Evolutionary conservation across 2,113 vertebrate species (phyloP).

Genomic region (Urocolius indicus): DNA sequence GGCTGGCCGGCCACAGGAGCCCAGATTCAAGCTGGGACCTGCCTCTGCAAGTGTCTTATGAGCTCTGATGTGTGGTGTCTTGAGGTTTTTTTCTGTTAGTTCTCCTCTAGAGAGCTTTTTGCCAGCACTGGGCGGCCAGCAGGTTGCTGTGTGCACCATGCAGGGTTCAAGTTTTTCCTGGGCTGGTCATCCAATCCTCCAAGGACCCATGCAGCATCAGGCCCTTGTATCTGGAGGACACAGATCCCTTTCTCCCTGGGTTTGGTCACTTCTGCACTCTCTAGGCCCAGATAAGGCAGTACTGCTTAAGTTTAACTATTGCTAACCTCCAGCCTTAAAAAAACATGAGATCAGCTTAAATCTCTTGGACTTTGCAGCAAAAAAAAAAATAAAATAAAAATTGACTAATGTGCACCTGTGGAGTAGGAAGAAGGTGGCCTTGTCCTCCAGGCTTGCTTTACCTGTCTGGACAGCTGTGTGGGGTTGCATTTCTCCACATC

Average conservation of each 20-base stretch:
- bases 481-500: background rate
- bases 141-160: too few relatives aligned
- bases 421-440: background rate
- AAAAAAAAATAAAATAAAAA: too few relatives aligned
- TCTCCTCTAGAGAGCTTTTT: background rate
- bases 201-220: background rate
- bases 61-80: background rate
- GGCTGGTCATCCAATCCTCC: background rate
- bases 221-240: background rate
- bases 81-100: background rate
- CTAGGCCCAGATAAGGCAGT: background rate
- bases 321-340: rapidly evolving
- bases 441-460: background rate
- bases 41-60: too few relatives aligned
- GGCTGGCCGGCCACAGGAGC: too few relatives aligned
- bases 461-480: background rate
- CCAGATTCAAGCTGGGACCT: too few relatives aligned
- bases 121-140: too few relatives aligned
- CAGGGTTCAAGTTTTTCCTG: background rate
- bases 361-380: rapidly evolving
- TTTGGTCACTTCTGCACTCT: background rate
- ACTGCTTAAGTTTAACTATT: rapidly evolving
- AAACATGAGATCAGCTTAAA: rapidly evolving
- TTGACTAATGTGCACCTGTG: rapidly evolving
- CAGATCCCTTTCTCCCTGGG: background rate